These are phyloP conservation scores for Leuciscus idus DNA, from an alignment of 2,113 vertebrate species.

Conservation along the genomic window DNA sequence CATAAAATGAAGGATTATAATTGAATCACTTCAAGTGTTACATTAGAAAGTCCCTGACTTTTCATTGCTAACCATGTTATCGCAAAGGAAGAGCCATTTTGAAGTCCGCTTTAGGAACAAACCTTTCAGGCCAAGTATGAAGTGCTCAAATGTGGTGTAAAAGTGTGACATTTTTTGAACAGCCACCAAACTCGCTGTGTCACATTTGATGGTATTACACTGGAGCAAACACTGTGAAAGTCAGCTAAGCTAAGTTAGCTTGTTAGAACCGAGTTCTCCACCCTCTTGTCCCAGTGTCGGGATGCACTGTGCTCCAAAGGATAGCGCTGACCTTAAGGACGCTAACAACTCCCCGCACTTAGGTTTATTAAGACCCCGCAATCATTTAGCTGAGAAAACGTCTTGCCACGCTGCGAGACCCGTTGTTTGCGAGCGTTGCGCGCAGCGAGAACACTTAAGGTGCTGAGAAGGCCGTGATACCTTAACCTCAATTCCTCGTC, in stretches of 20 bases:
- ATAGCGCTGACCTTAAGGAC: slow-evolving; percentile 8
- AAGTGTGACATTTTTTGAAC: not conserved
- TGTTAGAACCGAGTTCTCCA: slow-evolving; percentile 31
- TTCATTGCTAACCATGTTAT: not conserved
- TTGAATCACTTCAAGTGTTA: not conserved
- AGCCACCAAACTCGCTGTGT: slow-evolving; percentile 26
- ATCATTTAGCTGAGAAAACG: not conserved
- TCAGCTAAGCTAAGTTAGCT: slow-evolving; percentile 21
- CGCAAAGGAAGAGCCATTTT: not conserved
- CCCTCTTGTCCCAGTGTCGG: slow-evolving; percentile 16
- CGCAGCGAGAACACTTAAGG: slow-evolving; percentile 39
- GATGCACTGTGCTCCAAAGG: slow-evolving; percentile 2
- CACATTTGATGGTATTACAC: slow-evolving; percentile 15
- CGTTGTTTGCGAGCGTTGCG: not conserved
- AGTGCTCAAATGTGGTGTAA: not conserved
- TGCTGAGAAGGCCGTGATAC: slow-evolving; percentile 44
- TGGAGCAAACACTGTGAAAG: slow-evolving; percentile 47
- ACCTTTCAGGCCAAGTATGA: not conserved
- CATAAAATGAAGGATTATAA: not conserved
- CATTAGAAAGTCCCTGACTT: not conserved
- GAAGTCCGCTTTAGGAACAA: not conserved
- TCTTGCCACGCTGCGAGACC: not conserved
- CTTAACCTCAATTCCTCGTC: slow-evolving; percentile 33
- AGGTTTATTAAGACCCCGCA: not conserved
- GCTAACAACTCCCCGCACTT: not conserved